A percentile compares a stretch with the other conserved stretches of the same genome.
These are phyloP conservation scores for Laticauda colubrina DNA, from an alignment of 2,113 vertebrate species.

Conservation along the genomic window DNA sequence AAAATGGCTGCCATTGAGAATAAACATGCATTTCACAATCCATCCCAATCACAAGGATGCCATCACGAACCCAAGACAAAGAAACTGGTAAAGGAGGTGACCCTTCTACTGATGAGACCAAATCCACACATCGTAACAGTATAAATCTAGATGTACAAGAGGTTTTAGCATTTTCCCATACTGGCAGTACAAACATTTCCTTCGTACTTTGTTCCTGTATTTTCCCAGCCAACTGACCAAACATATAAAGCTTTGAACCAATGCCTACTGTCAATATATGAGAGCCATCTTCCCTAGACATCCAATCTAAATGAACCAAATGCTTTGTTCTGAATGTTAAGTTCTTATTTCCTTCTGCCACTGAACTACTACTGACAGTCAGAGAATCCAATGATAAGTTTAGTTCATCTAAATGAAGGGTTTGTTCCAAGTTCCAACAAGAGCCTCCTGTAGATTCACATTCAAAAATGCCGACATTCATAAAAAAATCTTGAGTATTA, in stretches of 20 bases:
- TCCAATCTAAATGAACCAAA: conserved; percentile 94
- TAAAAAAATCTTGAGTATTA: conserved; percentile 71
- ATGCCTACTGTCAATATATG: conserved; percentile 93
- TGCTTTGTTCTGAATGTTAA: conserved; percentile 65
- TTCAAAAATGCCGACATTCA: conserved; percentile 90
- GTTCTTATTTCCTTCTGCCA: conserved; percentile 61
- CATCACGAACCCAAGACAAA: conserved; percentile 96
- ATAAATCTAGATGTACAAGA: conserved; percentile 79
- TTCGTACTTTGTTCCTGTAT: conserved; percentile 83
- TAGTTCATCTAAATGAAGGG: conserved; percentile 79
- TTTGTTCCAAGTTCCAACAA: conserved; percentile 94
- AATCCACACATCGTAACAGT: conserved; percentile 83
- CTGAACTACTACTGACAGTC: conserved; percentile 66
- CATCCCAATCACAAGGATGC: conserved; percentile 96
- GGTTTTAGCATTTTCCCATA: conserved; percentile 68
- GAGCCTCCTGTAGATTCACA: conserved; percentile 96
- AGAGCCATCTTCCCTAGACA: conserved; percentile 95
- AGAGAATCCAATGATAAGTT: conserved; percentile 65
- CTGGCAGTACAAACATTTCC: conserved; percentile 67
- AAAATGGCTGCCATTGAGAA: conserved; percentile 92
- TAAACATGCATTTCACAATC: conserved; percentile 99
- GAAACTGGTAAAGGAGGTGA: conserved; percentile 89
- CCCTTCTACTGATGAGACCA: conserved; percentile 93
- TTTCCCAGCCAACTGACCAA: conserved; percentile 84
- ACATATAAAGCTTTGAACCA: conserved; percentile 93